Percentiles rank a stretch among this genome's conserved stretches.
These are phyloP conservation scores for Drosophila athabasca DNA, from an alignment of 1,140 invertebrate species.

Conservation along the genomic window DNA sequence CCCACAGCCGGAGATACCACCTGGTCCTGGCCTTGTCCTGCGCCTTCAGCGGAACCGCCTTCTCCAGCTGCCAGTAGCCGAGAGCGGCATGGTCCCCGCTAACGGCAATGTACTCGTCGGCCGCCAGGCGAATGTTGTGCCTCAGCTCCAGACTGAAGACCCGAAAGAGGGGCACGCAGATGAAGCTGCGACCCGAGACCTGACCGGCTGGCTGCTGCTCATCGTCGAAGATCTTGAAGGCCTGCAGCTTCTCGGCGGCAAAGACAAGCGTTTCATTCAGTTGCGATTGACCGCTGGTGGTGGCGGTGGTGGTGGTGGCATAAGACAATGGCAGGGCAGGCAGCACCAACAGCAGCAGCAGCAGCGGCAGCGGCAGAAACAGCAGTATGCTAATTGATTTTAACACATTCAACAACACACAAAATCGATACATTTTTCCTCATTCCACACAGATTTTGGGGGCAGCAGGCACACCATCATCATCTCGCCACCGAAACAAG, in stretches of 20 bases:
- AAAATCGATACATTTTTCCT: slow-evolving; percentile 71
- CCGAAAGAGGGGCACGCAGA: slow-evolving; percentile 73
- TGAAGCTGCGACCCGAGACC: slow-evolving; percentile 63
- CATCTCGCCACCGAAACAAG: slow-evolving; percentile 68
- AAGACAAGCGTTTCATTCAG: slow-evolving; percentile 65
- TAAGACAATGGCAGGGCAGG: slow-evolving; percentile 15
- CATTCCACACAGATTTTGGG: slow-evolving; percentile 50
- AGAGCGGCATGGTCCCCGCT: slow-evolving; percentile 81
- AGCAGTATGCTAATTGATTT: slow-evolving; percentile 77
- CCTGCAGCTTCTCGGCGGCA: slow-evolving; percentile 48
- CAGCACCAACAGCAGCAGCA: slow-evolving; percentile 25
- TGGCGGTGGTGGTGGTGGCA: background rate
- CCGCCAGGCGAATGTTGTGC: slow-evolving; percentile 23
- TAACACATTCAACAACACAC: slow-evolving; percentile 60
- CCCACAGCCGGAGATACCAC: slow-evolving; percentile 66
- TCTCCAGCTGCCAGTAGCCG: slow-evolving; percentile 84
- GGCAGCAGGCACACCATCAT: slow-evolving; percentile 18
- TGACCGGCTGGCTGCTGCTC: slow-evolving; percentile 35
- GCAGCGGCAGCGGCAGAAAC: slow-evolving; percentile 10
- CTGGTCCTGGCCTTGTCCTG: slow-evolving; percentile 38
- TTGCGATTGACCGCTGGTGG: background rate
- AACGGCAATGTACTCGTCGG: slow-evolving; percentile 83
- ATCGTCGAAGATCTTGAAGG: slow-evolving; percentile 63
- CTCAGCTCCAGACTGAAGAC: slow-evolving; percentile 65
- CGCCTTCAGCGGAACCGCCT: slow-evolving; percentile 71